phyloP scores from a whole-genome alignment of 1,140 invertebrate species.

The Cydia pomonella region DNA sequence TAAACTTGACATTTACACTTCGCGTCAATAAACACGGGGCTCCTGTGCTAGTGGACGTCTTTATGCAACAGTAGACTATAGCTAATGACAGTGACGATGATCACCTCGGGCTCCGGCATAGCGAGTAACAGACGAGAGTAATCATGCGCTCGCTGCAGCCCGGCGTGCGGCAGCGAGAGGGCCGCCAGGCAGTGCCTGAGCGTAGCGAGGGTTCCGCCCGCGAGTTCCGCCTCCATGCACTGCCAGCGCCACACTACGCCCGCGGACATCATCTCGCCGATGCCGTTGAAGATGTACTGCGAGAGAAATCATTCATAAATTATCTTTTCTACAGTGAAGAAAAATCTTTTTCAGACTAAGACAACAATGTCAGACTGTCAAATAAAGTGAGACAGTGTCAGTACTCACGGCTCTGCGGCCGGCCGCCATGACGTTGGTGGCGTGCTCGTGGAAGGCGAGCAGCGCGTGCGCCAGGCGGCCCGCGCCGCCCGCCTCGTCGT shows the following conservation, averaged over 20 bases:
- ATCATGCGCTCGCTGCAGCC: conserved; percentile 85
- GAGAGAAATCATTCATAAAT: conserved; percentile 35
- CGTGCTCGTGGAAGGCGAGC: conserved; percentile 68
- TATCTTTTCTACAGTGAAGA: too few relatives aligned
- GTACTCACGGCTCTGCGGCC: conserved; percentile 88
- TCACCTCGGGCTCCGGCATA: conserved; percentile 87
- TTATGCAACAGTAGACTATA: too few relatives aligned
- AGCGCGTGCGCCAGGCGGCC: conserved; percentile 64
- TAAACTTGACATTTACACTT: too few relatives aligned
- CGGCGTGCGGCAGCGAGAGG: conserved; percentile 65
- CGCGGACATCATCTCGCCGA: conserved; percentile 83
- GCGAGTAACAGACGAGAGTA: conserved; percentile 95
- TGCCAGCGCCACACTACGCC: conserved; percentile 74
- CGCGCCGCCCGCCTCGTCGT: conserved; percentile 47
- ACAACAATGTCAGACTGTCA: background rate
- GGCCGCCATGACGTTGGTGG: conserved; percentile 74
- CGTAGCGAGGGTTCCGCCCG: conserved; percentile 72
- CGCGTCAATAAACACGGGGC: too few relatives aligned
- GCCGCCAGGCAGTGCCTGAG: conserved; percentile 74
- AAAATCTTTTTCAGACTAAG: too few relatives aligned
- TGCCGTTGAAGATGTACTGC: conserved; percentile 96
- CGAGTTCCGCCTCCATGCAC: conserved; percentile 86
- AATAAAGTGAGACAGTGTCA: background rate
- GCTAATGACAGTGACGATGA: too few relatives aligned
- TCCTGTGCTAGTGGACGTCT: too few relatives aligned